Base-by-base conservation (phyloP, 1,140 invertebrate genomes). In the Tribolium castaneum region DNA sequence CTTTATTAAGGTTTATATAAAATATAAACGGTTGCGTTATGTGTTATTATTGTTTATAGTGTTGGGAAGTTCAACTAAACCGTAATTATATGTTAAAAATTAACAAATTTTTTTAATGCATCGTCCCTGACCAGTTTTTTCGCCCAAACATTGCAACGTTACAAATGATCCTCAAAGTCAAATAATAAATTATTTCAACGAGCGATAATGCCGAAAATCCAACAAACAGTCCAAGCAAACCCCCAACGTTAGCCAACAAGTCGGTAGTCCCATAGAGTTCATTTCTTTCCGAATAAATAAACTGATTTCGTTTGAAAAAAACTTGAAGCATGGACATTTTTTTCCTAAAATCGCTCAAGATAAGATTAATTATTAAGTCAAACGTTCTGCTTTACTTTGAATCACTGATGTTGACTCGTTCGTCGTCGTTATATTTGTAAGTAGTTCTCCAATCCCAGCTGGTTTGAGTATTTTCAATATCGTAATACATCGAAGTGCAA, bases 121-220 rank as follows among this genome's bases (percentile, higher is more conserved):
- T 12, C n/a, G 10, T 30, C 2, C 73, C 83, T 14, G 80, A 79
- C 81, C 82, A 83, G 62, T 78, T 82, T 30, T 76, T 72, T 72
- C 76, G 19, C 10, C 83, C 83, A 62, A 81, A 81, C 34, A 59
- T 73, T 14, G 72, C 73, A 34, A 83, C 82, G 83, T 83, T 87
- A 81, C 81, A 87, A 66, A 49, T 83, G n/a, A 85, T 87, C 87
- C 89, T 87, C 34, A 90, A 80, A 13, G 88, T 90, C 7, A 91
- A 84, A 80, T 91, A 92, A 83, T 93, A 93, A 2, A 92, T 54
- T 14, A 92, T 88, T 87, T 93, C 92, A 0, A 90, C 88, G 7
- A 92, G 84, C 71, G 91, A 92, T 1, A 92, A 83, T 75, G 92
- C 88, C 2, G 91, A 92, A 84, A 93, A 92, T n/a, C 92, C 91